Percentiles rank a stretch among this genome's conserved stretches.
phyloP scores from a whole-genome alignment of 1,140 invertebrate genomes.

The Trichogramma pretiosum region DNA sequence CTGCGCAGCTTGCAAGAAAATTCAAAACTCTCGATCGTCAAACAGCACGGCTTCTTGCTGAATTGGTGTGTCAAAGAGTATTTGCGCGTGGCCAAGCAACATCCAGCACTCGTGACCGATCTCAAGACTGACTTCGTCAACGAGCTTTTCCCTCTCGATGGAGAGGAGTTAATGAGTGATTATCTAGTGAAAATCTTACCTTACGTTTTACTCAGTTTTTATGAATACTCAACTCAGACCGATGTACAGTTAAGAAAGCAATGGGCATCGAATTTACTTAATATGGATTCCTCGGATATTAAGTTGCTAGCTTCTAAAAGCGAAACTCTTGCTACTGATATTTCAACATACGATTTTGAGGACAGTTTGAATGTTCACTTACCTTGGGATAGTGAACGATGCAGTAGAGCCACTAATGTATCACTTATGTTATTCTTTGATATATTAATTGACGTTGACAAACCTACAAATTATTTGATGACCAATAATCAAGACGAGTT shows the following conservation, averaged over 20 bases:
- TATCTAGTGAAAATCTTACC: conserved; percentile 24
- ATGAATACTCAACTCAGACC: conserved; percentile 27
- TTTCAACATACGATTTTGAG: not conserved
- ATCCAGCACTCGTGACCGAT: not conserved
- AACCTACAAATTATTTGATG: conserved; percentile 2
- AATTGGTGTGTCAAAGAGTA: conserved; percentile 16
- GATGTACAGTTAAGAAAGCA: conserved; percentile 22
- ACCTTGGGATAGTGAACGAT: conserved; percentile 8
- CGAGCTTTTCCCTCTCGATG: conserved; percentile 23
- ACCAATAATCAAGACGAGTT: conserved; percentile 5
- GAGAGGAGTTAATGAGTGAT: not conserved
- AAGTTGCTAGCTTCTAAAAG: not conserved
- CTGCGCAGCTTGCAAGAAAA: conserved; percentile 31
- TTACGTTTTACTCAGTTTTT: conserved; percentile 34
- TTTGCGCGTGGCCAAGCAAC: not conserved
- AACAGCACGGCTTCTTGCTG: conserved; percentile 34
- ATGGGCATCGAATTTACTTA: too few species aligned
- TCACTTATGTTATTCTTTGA: conserved; percentile 25
- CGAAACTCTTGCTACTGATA: not conserved
- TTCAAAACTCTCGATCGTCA: conserved; percentile 28
- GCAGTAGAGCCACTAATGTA: conserved; percentile 25
- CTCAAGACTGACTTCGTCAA: conserved; percentile 22
- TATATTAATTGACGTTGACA: conserved; percentile 5
- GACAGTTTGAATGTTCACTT: not conserved
- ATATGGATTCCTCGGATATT: conserved; percentile 24